phyloP scores from a whole-genome alignment of 2,888 invertebrate species.

The Drosophila borealis region DNA sequence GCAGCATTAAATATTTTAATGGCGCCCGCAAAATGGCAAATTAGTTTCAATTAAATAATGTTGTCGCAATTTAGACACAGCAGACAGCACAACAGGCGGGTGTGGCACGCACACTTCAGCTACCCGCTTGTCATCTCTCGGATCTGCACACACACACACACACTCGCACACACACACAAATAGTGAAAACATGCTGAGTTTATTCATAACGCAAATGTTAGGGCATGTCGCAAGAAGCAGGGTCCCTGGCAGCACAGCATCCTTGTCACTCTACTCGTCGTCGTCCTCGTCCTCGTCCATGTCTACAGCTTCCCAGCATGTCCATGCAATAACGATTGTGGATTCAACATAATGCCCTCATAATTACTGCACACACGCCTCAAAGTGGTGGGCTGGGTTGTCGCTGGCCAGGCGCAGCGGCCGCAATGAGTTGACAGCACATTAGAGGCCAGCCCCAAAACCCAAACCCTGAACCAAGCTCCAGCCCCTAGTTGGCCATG shows the following conservation, averaged over 20 bases:
- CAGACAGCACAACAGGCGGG: slow-evolving; percentile 25
- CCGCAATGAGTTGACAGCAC: slow-evolving; percentile 72
- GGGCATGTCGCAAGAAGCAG: slow-evolving; percentile 63
- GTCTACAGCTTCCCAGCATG: slow-evolving; percentile 70
- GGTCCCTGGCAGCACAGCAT: slow-evolving; percentile 36
- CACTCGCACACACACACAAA: slow-evolving; percentile 4
- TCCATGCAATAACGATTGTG: slow-evolving; percentile 82
- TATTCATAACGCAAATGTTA: slow-evolving; percentile 78
- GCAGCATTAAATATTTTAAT: slow-evolving; percentile 66
- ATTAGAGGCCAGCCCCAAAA: slow-evolving; percentile 16
- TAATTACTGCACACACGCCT: slow-evolving; percentile 80
- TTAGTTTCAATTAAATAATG: slow-evolving; percentile 84
- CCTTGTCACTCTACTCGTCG: slow-evolving; percentile 19
- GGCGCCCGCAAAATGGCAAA: slow-evolving; percentile 76
- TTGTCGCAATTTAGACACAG: slow-evolving; percentile 71
- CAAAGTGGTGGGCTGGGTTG: slow-evolving; percentile 33
- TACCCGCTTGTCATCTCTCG: neutral
- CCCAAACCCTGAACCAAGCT: neutral
- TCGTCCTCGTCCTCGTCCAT: slow-evolving; percentile 28
- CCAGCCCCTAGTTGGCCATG: neutral
- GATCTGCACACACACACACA: neutral
- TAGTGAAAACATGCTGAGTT: slow-evolving; percentile 29
- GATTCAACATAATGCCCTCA: slow-evolving; percentile 82
- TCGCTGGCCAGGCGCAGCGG: slow-evolving; percentile 16
- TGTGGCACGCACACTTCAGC: slow-evolving; percentile 10